Evolutionary conservation across 2,888 invertebrate genomes (phyloP).

Genomic region (Lasioglossum villosulum): DNA sequence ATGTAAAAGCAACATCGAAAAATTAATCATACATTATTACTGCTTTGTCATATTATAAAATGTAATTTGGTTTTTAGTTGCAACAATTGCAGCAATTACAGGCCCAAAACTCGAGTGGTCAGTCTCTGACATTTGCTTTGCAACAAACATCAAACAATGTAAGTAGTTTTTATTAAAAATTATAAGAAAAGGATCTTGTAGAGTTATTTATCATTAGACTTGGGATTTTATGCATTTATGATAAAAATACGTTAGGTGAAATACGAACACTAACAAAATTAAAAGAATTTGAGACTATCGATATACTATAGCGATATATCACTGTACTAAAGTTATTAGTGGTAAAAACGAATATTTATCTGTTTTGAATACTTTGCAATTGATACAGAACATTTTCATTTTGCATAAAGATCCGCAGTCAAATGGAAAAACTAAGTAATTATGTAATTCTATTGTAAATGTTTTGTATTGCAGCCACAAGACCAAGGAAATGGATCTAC

Average conservation of each 20-base stretch:
- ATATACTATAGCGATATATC: neutral
- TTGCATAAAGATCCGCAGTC: neutral
- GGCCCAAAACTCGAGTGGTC: constrained; percentile 82
- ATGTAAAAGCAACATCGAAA: neutral
- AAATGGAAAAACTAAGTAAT: neutral
- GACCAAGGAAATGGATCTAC: constrained; percentile 83
- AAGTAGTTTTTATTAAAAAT: constrained; percentile 62
- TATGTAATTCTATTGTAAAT: constrained; percentile 17
- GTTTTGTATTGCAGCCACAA: constrained; percentile 76
- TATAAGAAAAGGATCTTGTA: neutral
- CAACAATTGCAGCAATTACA: constrained; percentile 83
- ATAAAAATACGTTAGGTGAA: neutral
- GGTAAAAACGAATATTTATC: neutral
- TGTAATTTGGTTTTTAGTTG: constrained; percentile 72
- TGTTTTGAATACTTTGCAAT: neutral
- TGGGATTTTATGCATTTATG: neutral
- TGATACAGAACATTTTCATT: neutral
- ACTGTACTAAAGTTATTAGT: neutral
- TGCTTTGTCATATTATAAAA: constrained; percentile 26
- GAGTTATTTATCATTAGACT: neutral
- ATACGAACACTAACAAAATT: neutral
- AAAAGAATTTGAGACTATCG: neutral
- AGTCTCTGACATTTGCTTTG: constrained; percentile 82
- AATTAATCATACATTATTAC: neutral
- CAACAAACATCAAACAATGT: constrained; percentile 82